Conservation (phyloP, 2,113 vertebrate genomes). For the Octodon degus region DNA sequence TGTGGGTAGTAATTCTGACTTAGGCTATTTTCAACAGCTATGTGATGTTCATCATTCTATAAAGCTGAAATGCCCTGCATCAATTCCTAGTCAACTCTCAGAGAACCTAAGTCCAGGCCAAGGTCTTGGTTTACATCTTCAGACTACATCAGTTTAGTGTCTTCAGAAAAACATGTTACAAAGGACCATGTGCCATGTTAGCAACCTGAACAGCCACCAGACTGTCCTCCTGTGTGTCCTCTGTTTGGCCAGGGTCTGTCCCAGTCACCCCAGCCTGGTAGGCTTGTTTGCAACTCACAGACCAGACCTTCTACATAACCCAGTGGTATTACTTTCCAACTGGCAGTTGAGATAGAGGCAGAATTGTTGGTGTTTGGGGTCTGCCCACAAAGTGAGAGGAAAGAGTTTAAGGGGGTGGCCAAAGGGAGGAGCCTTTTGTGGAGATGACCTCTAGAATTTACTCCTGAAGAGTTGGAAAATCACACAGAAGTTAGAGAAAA, state of each 20-base stretch:
- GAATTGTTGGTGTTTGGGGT: not conserved
- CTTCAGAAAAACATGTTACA: not conserved
- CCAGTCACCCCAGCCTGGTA: not conserved
- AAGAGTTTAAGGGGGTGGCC: not conserved
- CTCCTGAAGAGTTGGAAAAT: constrained; percentile 66
- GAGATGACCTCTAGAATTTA: constrained; percentile 54
- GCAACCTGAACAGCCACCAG: not conserved
- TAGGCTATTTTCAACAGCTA: not conserved
- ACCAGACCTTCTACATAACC: not conserved
- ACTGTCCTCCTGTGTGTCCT: not conserved
- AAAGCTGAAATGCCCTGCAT: not conserved
- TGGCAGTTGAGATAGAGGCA: not conserved
- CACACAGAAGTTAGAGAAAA: constrained; percentile 69
- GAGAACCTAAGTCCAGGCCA: not conserved
- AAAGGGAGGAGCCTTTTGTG: no score
- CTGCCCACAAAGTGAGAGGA: not conserved
- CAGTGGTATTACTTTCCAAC: not conserved
- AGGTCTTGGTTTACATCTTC: not conserved
- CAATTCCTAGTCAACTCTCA: not conserved
- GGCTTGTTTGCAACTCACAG: not conserved
- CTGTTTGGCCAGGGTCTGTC: not conserved
- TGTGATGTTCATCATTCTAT: not conserved
- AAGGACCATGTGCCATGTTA: not conserved
- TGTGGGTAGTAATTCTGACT: not conserved
- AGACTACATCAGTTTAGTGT: not conserved